Percentiles rank a stretch among this genome's conserved stretches.
These are phyloP conservation scores for Burhinus bistriatus DNA, from an alignment of 2,113 vertebrate genomes.

Conservation along the genomic window DNA sequence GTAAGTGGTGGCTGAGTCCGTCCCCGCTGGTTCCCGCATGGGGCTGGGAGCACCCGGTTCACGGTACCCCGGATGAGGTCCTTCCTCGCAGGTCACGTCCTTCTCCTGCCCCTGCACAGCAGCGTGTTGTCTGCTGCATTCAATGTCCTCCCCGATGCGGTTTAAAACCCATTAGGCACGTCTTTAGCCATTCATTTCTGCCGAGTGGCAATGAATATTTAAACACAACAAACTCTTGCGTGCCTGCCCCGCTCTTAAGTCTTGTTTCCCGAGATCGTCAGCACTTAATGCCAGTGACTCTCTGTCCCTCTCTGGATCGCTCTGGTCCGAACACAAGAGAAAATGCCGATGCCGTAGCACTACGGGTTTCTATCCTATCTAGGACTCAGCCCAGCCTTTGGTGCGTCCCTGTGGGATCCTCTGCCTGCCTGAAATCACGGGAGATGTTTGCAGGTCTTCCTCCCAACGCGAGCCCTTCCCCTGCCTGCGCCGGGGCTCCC, in stretches of 20 bases:
- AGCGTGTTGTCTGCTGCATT: background rate
- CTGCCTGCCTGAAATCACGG: accelerated
- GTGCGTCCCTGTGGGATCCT: background rate
- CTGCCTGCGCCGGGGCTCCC: background rate
- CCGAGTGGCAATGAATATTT: background rate
- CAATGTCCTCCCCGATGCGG: accelerated
- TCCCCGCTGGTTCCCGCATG: accelerated
- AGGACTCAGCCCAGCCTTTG: background rate
- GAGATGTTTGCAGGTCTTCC: background rate
- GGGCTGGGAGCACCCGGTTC: background rate
- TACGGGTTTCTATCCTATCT: accelerated
- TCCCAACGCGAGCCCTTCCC: accelerated
- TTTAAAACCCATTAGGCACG: background rate
- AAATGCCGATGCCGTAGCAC: background rate
- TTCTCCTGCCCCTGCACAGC: background rate
- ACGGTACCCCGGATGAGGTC: accelerated
- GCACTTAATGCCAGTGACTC: accelerated
- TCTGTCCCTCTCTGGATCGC: background rate
- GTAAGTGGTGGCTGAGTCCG: background rate
- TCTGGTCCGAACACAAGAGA: background rate
- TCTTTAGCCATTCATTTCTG: accelerated
- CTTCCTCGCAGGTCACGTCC: background rate
- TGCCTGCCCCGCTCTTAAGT: background rate
- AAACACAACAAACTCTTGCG: background rate
- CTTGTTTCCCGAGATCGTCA: background rate